phyloP scores from a whole-genome alignment of 2,888 invertebrate genomes.

The Bombylius discolor region DNA sequence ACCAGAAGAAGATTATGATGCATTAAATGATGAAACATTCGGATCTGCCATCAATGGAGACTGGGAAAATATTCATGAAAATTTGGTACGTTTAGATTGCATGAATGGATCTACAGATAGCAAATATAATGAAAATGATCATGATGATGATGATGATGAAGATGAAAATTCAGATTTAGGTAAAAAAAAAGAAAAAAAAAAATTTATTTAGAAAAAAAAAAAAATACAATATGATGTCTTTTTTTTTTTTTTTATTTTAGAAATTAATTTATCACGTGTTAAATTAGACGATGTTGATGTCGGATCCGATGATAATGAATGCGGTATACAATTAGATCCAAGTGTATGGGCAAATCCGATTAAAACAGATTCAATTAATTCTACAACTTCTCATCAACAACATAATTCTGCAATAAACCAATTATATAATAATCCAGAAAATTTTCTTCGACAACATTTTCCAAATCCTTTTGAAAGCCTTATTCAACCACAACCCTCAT shows the following conservation, averaged over 20 bases:
- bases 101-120: slow-evolving; percentile 21
- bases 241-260: slow-evolving; percentile 12
- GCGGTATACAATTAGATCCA: slow-evolving; percentile 31
- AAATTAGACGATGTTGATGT: slow-evolving; percentile 34
- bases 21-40: slow-evolving; percentile 85
- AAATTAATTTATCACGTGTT: slow-evolving; percentile 32
- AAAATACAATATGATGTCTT: neutral
- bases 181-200: neutral
- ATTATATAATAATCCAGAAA: slow-evolving; percentile 20
- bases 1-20: slow-evolving; percentile 77
- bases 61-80: slow-evolving; percentile 62
- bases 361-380: slow-evolving; percentile 20
- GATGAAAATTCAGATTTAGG: slow-evolving; percentile 30
- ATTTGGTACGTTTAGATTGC: slow-evolving; percentile 48
- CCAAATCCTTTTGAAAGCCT: slow-evolving; percentile 19
- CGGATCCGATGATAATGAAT: slow-evolving; percentile 27
- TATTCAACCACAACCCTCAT: slow-evolving; percentile 1
- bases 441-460: slow-evolving; percentile 26
- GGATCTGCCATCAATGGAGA: slow-evolving; percentile 62
- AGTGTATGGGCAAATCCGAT: slow-evolving; percentile 40
- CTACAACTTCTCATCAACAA: slow-evolving; percentile 5
- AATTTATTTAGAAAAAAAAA: slow-evolving; percentile 1
- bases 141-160: slow-evolving; percentile 22
- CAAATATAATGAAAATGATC: slow-evolving; percentile 16
- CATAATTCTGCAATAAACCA: slow-evolving; percentile 5